Evolutionary conservation across 2,113 vertebrate genomes (phyloP).

Genomic region (Odontophorus gujanensis): DNA sequence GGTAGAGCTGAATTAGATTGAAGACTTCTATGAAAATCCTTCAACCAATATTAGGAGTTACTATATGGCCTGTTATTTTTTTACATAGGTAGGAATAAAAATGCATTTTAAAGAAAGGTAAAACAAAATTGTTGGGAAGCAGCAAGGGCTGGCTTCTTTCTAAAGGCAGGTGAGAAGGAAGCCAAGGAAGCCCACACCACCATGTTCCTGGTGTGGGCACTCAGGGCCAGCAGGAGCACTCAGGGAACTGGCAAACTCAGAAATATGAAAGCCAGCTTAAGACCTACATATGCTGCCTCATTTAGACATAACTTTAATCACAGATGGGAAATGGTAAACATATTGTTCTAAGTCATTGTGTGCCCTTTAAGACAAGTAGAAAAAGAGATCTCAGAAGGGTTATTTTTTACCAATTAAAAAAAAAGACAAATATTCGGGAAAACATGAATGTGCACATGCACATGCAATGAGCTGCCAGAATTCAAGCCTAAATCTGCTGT

Average conservation of each 20-base stretch:
- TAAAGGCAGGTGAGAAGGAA: neutral
- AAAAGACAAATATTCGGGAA: neutral
- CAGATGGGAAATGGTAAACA: neutral
- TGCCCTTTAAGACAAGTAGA: neutral
- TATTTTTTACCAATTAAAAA: neutral
- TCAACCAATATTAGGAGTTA: neutral
- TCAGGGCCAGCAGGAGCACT: neutral
- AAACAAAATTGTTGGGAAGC: neutral
- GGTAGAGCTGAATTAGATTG: constrained; percentile 24
- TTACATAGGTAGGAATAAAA: neutral
- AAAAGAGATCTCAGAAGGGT: neutral
- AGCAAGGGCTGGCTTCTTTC: neutral
- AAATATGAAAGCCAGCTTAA: neutral
- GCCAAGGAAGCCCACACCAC: neutral
- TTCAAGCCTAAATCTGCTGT: neutral
- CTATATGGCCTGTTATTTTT: neutral
- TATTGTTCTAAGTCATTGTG: neutral
- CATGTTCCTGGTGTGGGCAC: neutral
- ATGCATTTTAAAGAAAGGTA: neutral
- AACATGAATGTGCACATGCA: neutral
- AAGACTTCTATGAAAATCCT: neutral
- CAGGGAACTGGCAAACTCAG: neutral
- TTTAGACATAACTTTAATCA: neutral
- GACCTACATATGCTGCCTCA: neutral
- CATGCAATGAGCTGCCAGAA: neutral